Evolutionary conservation across 2,888 invertebrate genomes (phyloP).

Genomic region (Drosophila hamatofila): DNA sequence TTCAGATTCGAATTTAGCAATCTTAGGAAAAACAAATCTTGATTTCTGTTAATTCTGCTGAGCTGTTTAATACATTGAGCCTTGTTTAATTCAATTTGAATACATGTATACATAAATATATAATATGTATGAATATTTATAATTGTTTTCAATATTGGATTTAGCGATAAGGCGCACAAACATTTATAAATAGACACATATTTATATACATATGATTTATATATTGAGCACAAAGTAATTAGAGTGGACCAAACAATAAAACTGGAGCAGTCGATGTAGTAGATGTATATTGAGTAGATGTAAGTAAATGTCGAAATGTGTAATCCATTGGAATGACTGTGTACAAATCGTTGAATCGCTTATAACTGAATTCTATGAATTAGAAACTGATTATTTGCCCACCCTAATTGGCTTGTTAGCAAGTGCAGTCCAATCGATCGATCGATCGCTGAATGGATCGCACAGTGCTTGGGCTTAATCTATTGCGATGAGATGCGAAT

Average conservation of each 20-base stretch:
- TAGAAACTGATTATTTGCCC: slow-evolving; percentile 11
- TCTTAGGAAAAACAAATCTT: not conserved
- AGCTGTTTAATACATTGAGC: not conserved
- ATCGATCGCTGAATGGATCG: slow-evolving; percentile 13
- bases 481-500: slow-evolving; percentile 43
- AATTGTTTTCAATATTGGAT: not conserved
- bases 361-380: not conserved
- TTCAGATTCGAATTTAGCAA: not conserved
- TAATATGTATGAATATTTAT: no score
- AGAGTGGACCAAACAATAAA: not conserved
- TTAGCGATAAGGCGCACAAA: not conserved
- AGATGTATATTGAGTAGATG: not conserved
- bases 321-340: not conserved
- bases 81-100: not conserved
- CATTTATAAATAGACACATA: not conserved
- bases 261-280: not conserved
- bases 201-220: not conserved
- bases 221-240: not conserved
- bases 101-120: no score
- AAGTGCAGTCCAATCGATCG: slow-evolving; percentile 18
- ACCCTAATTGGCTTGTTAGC: slow-evolving; percentile 24
- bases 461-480: slow-evolving; percentile 45
- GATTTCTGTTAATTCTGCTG: not conserved
- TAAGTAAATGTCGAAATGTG: not conserved
- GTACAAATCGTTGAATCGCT: no score